Percentiles rank a stretch among this genome's conserved stretches.
These are phyloP conservation scores for Asbolus verrucosus DNA, from an alignment of 1,140 invertebrate species.

Conservation along the genomic window DNA sequence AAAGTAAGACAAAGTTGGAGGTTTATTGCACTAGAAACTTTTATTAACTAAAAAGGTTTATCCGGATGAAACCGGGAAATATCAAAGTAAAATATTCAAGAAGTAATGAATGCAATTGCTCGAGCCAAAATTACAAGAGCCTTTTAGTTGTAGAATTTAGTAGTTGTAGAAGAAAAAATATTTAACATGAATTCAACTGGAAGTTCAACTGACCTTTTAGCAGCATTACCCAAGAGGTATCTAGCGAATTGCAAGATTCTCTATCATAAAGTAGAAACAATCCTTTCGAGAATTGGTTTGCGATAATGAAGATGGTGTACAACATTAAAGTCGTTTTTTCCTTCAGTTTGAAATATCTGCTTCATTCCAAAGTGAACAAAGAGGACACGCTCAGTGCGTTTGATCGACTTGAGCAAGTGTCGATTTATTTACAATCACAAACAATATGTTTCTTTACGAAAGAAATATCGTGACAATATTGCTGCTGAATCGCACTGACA, in stretches of 20 bases:
- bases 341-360: constrained; percentile 1
- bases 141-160: constrained; percentile 3
- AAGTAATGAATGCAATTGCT: constrained; percentile 36
- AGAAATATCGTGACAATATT: constrained; percentile 27
- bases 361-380: constrained; percentile 1
- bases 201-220: constrained; percentile 31
- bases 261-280: constrained; percentile 35
- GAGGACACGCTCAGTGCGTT: too few relatives aligned
- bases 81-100: constrained; percentile 27
- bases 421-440: constrained; percentile 17
- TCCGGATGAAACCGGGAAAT: constrained; percentile 28
- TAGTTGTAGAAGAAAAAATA: constrained; percentile 17
- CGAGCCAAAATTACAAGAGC: constrained; percentile 9
- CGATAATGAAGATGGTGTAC: constrained; percentile 28
- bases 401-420: background rate
- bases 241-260: constrained; percentile 13
- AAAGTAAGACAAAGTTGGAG: constrained; percentile 34
- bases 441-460: constrained; percentile 6
- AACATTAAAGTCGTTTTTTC: constrained; percentile 19
- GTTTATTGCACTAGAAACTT: constrained; percentile 35
- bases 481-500: constrained; percentile 1
- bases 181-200: constrained; percentile 18
- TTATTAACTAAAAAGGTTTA: constrained; percentile 37
- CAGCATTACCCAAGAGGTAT: constrained; percentile 20
- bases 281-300: constrained; percentile 26